Base-by-base conservation (phyloP, 2,797 vertebrate species). In the Salarias fasciatus region DNA sequence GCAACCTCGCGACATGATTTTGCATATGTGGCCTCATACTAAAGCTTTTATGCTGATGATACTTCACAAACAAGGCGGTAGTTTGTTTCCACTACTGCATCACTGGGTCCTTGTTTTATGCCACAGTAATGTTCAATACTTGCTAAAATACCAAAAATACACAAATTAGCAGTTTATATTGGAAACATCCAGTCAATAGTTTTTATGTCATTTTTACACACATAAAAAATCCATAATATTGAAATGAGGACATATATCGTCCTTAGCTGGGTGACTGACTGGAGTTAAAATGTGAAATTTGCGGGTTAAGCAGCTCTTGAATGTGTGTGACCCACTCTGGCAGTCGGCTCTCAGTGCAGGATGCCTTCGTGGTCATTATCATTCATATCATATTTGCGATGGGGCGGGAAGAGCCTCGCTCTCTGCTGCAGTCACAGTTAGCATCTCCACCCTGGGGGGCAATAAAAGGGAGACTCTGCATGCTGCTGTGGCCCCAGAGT, bases 311-410 rank as follows among this genome's bases (percentile, higher is more conserved):
- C 11, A 30, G 53, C 63, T 60, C 42, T 76, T 33, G 64, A 58
- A 52, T 38, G 38, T 13, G 42, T 53, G 69, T 73, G 47, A 5
- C 42, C 11, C 29, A 11, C 5, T 64, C 45, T 72, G 69, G 56
- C 50, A 13, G 8, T 28, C 48, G 10, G 58, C 74, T 65, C 33
- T 45, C 40, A 56, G 35, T 24, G 29, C 53, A 29, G 48, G 41
- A 9, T 24, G 67, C 36, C 74, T 58, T 18, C 13, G 29, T 8
- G n/a, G 45, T 76, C 63, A 73, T 83, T 69, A 72, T 68, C 60
- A 75, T 79, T 84, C 53, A 53, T 67, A 67, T 72, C 37, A 37
- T 61, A 54, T 73, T 53, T 61, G 57, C 12, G 40, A 35, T 15
- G 18, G 58, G 56, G 43, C 48, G 54, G 59, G 43, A 48, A 43